Evolutionary conservation across 2,888 invertebrate species (phyloP).

Genomic region (Patella pellucida): DNA sequence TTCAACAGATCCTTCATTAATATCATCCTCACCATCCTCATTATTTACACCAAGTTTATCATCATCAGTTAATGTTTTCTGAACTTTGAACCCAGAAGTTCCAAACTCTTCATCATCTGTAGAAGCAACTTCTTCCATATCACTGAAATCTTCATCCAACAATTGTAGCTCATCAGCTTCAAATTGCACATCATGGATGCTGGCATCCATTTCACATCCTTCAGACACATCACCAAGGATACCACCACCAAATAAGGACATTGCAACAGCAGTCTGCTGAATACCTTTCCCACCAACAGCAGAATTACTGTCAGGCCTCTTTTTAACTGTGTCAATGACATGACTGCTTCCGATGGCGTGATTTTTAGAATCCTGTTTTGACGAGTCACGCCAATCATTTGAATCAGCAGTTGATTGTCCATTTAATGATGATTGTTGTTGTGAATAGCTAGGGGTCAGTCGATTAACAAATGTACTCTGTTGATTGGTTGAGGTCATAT

Average conservation of each 20-base stretch:
- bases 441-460: neutral
- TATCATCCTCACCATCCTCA: neutral
- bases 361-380: constrained; percentile 21
- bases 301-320: constrained; percentile 24
- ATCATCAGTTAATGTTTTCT: neutral
- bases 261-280: neutral
- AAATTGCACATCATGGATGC: constrained; percentile 49
- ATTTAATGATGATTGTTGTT: constrained; percentile 1
- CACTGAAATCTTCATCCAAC: constrained; percentile 60
- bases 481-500: neutral
- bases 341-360: constrained; percentile 17
- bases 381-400: constrained; percentile 12
- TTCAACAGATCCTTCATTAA: neutral
- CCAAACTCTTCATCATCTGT: constrained; percentile 22
- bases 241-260: constrained; percentile 24
- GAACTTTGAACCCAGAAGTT: constrained; percentile 14
- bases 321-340: constrained; percentile 36
- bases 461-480: constrained; percentile 12
- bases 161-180: constrained; percentile 52
- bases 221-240: constrained; percentile 31
- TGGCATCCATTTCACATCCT: constrained; percentile 42
- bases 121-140: constrained; percentile 38
- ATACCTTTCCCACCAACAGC: neutral
- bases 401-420: constrained; percentile 14
- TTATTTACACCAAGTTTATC: neutral